Evolutionary conservation across 2,888 invertebrate genomes (phyloP).

Genomic region (Hedya salicella): DNA sequence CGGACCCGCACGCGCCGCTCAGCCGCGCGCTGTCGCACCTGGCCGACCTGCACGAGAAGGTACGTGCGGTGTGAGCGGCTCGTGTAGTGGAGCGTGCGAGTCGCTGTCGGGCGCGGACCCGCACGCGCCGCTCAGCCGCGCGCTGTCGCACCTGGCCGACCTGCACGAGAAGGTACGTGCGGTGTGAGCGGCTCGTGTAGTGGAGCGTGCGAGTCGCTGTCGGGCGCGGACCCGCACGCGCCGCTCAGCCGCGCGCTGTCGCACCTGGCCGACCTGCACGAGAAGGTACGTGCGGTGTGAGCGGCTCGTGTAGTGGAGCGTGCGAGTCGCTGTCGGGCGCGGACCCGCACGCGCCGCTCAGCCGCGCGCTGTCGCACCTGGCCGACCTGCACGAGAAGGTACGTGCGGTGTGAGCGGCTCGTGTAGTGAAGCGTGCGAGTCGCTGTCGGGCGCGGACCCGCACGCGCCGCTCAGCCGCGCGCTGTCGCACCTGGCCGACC

Average conservation of each 20-base stretch:
- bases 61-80: too few relatives aligned
- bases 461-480: too few relatives aligned
- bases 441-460: slow-evolving; percentile 46
- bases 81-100: slow-evolving; percentile 88
- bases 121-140: slow-evolving; percentile 7
- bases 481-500: too few relatives aligned
- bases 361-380: slow-evolving; percentile 80
- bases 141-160: slow-evolving; percentile 41
- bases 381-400: slow-evolving; percentile 87
- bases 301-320: too few relatives aligned
- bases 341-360: slow-evolving; percentile 91
- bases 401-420: too few relatives aligned
- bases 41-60: slow-evolving; percentile 88
- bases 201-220: too few relatives aligned
- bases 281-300: slow-evolving; percentile 87
- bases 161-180: slow-evolving; percentile 70
- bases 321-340: slow-evolving; percentile 85
- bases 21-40: slow-evolving; percentile 94
- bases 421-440: too few relatives aligned
- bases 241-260: slow-evolving; percentile 91
- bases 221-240: slow-evolving; percentile 90
- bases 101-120: slow-evolving; percentile 66
- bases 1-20: slow-evolving; percentile 96
- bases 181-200: slow-evolving; percentile 67
- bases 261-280: slow-evolving; percentile 95